Base-by-base conservation (phyloP, 2,888 invertebrate genomes). In the Corbicula japonica region DNA sequence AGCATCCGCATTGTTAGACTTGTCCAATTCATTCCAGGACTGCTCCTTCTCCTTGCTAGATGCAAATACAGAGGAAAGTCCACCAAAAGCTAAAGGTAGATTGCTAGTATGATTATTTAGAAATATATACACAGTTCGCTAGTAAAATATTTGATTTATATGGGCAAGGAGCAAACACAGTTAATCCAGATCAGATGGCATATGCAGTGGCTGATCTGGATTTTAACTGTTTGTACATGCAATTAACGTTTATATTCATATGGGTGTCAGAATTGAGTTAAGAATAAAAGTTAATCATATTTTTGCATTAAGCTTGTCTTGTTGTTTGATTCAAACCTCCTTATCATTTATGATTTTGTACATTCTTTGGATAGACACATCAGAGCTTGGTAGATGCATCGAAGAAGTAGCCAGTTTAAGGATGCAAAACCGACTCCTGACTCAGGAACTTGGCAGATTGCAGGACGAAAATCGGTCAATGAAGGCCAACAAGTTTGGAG, bases 1-100 rank as follows among this genome's bases (percentile, higher is more conserved):
- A 26, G 62, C 62, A 26, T 18, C 28, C 1, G 35, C 35, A 3
- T 44, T 62, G 10, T n/a, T 62, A 5, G 62, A 62, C n/a, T 44
- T 41, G 41, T 23, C 21, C 4, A 2, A 4, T 28, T 41, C 41
- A 5, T 26, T 21, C 12, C 3, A 52, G 3, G 23, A 21, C 4
- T 21, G 28, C 15, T 15, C 23, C 5, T 21, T 26, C 5, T 52
- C 12, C 5, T 10, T 15, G 12, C 23, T 26, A 38, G 15, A 38
- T 18, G 41, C 18, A 8, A 38, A 12, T 8, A 38, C 18, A 15
- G 15, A 38, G 41, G 41, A 12, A 38, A 38, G 10, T 38, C 18
- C 18, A 12, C 18, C 18, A 38, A 38, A 12, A 12, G 15, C 18
- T 18, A 38, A 12, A 12, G 8, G 8, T 12, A 38, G 15, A 15